These are phyloP conservation scores for Dromas ardeola DNA, from an alignment of 2,113 vertebrate species.

Conservation along the genomic window DNA sequence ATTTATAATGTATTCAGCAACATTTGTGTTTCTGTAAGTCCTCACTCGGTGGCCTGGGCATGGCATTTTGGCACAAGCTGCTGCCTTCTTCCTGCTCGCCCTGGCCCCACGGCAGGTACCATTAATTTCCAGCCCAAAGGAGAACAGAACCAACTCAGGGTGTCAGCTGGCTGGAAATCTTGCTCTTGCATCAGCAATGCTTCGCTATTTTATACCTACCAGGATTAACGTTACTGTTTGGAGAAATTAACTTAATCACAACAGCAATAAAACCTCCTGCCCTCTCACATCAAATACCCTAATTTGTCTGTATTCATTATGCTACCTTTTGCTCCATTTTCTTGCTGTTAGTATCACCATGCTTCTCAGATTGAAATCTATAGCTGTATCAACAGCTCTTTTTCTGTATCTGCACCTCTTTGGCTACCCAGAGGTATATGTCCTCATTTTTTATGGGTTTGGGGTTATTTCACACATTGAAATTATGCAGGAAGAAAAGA, in stretches of 20 bases:
- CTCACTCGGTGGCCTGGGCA: neutral
- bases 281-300: neutral
- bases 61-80: neutral
- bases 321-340: neutral
- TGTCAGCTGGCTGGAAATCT: neutral
- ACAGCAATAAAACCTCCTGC: neutral
- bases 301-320: neutral
- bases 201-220: neutral
- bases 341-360: neutral
- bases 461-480: neutral
- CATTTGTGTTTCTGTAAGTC: neutral
- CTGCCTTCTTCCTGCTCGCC: neutral
- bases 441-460: neutral
- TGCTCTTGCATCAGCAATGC: neutral
- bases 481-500: neutral
- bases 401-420: neutral
- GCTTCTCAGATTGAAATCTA: neutral
- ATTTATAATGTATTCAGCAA: neutral
- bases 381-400: neutral
- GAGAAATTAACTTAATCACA: neutral
- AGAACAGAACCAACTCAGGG: neutral
- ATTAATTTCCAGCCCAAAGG: neutral
- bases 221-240: neutral
- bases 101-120: rapidly evolving
- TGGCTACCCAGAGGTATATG: neutral